These are phyloP conservation scores for Atherinomorus stipes DNA, from an alignment of 2,113 vertebrate genomes.

Conservation along the genomic window DNA sequence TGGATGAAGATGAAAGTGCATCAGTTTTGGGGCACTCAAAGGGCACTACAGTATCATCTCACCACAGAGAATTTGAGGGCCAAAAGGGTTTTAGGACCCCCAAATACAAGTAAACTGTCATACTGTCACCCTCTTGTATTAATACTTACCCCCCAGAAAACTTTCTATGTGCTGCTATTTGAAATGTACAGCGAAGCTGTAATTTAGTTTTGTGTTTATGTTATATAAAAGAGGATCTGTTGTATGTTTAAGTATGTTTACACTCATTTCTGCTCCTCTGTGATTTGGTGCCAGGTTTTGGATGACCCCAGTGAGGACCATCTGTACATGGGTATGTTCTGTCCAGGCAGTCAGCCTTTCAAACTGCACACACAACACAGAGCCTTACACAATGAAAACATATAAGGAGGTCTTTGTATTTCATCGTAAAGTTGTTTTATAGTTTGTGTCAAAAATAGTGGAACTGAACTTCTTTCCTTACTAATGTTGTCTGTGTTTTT, in stretches of 20 bases:
- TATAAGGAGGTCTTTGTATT: not conserved
- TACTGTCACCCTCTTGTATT: not conserved
- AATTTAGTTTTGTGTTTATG: no score
- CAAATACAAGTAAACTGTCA: not conserved
- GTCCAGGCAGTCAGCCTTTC: conserved; percentile 18
- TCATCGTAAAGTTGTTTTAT: not conserved
- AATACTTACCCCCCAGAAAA: not conserved
- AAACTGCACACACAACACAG: conserved; percentile 16
- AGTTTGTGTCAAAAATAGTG: not conserved
- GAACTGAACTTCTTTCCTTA: conserved; percentile 4
- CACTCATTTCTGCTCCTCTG: conserved; percentile 47
- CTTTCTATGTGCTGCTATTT: no score
- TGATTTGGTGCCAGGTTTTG: conserved; percentile 87
- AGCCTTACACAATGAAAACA: conserved; percentile 6
- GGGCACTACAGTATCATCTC: no score
- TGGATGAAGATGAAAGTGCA: not conserved
- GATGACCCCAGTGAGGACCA: conserved; percentile 98
- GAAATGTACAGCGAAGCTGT: no score
- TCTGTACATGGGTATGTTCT: conserved; percentile 95
- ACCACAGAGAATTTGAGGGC: no score
- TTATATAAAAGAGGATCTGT: not conserved
- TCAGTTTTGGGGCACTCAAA: not conserved
- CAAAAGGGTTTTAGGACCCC: not conserved
- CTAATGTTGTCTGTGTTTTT: conserved; percentile 65
- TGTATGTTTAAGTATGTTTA: conserved; percentile 10